Evolutionary conservation across 1,140 invertebrate species (phyloP), one percentile per base, ranked within the genome.

Genomic region (Uloborus diversus): DNA sequence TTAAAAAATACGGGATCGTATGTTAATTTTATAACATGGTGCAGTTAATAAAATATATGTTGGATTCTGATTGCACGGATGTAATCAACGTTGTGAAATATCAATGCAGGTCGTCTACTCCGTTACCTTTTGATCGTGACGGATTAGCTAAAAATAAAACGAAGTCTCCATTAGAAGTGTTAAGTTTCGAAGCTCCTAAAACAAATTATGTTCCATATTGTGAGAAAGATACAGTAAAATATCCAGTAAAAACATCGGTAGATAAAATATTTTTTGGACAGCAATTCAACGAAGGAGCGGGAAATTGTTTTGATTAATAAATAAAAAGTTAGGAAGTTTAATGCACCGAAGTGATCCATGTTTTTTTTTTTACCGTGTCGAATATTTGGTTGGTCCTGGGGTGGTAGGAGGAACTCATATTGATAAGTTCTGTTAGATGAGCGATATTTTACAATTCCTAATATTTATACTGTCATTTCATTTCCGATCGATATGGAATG

Each of bases 201-300:
- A 53, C 61, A 33, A 73, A 61, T 62, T 73, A 73, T 62, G 42
- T 47, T 51, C 49, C 13, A 28, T 61, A 3, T 0, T 32, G 56
- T 37, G 42, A 35, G 20, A 73, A 25, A 23, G 35, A 61, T 11
- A 4, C 33, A 5, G 32, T n/a, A 30, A 61, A 4, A 20, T 73
- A 62, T 32, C 56, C 33, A 1, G 56, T 73, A 20, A 9, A 61
- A 9, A 51, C 56, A 30, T 73, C 70, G 25, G 33, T 53, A n/a
- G 56, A 51, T 62, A 73, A 73, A 73, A 73, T 73, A 23, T 61
- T 56, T 49, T 73, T 73, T 62, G 70, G 70, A 9, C 56, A 73
- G 33, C 70, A 73, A n/a, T 73, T 73, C 62, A 49, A 30, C 25
- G 32, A 59, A 37, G 70, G 70, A 30, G 62, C 70, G 0, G 70